phyloP scores from a whole-genome alignment of 2,113 vertebrate genomes.

The Centrocercus urophasianus region DNA sequence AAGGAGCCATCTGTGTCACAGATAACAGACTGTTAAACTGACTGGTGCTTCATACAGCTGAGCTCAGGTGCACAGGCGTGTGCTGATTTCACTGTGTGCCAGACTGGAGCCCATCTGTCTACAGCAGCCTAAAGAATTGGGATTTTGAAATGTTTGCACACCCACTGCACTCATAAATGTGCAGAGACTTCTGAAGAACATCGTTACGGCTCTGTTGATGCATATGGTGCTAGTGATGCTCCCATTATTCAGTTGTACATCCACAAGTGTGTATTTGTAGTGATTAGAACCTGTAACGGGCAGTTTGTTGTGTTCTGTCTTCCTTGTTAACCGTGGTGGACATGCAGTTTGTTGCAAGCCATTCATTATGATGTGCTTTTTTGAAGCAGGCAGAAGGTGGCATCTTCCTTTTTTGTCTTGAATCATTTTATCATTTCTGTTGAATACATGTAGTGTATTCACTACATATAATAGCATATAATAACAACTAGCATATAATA shows the following conservation, averaged over 20 bases:
- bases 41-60: background rate
- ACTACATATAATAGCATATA: too few species aligned
- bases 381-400: background rate
- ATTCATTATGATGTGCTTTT: background rate
- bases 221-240: background rate
- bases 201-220: fast-evolving
- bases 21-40: background rate
- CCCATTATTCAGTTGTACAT: background rate
- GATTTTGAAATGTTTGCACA: background rate
- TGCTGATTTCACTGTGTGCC: background rate
- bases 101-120: background rate
- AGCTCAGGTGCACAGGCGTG: background rate
- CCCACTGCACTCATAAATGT: background rate
- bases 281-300: background rate
- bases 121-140: background rate
- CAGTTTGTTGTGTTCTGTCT: background rate
- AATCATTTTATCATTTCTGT: background rate
- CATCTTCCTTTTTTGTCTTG: background rate
- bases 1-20: background rate
- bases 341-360: background rate
- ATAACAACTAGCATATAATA: background rate
- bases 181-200: background rate
- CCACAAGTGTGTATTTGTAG: background rate
- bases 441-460: background rate
- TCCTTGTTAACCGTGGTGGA: fast-evolving